phyloP scores from a whole-genome alignment of 1,140 invertebrate genomes.

The Orchestia grillus region DNA sequence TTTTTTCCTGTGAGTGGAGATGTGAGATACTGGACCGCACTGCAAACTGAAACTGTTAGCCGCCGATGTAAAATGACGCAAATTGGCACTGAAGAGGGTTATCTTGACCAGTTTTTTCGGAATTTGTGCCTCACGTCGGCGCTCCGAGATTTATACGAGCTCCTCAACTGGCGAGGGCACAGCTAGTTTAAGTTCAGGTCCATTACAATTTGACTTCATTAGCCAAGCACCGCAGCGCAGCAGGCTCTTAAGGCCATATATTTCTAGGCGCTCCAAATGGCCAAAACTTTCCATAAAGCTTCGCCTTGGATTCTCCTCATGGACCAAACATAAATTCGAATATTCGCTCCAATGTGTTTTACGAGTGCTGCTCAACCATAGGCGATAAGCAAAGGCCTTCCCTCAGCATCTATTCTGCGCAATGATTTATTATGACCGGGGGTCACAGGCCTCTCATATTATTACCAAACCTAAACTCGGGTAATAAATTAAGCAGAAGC shows the following conservation, averaged over 20 bases:
- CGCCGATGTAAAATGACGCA: background rate
- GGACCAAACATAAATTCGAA: conserved; percentile 50
- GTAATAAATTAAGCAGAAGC: conserved; percentile 39
- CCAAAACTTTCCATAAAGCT: conserved; percentile 50
- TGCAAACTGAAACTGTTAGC: background rate
- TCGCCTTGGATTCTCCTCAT: conserved; percentile 55
- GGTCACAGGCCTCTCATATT: conserved; percentile 17
- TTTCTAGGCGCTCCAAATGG: conserved; percentile 30
- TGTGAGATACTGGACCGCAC: background rate
- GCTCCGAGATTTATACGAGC: background rate
- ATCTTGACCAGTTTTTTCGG: background rate
- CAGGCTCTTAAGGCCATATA: conserved; percentile 28
- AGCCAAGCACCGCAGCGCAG: background rate
- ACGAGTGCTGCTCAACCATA: conserved; percentile 51
- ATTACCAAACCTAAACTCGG: conserved; percentile 31
- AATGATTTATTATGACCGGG: background rate
- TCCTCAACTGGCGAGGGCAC: background rate
- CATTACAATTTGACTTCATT: conserved; percentile 51
- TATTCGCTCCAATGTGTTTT: conserved; percentile 54
- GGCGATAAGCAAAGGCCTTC: conserved; percentile 53
- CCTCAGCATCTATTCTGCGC: conserved; percentile 38
- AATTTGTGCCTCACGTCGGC: background rate
- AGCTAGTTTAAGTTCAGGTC: conserved; percentile 26
- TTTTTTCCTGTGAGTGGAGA: too few species aligned
- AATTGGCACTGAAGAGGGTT: background rate